Evolutionary conservation across 2,113 vertebrate genomes (phyloP).

Genomic region (Micronycteris hirsuta): DNA sequence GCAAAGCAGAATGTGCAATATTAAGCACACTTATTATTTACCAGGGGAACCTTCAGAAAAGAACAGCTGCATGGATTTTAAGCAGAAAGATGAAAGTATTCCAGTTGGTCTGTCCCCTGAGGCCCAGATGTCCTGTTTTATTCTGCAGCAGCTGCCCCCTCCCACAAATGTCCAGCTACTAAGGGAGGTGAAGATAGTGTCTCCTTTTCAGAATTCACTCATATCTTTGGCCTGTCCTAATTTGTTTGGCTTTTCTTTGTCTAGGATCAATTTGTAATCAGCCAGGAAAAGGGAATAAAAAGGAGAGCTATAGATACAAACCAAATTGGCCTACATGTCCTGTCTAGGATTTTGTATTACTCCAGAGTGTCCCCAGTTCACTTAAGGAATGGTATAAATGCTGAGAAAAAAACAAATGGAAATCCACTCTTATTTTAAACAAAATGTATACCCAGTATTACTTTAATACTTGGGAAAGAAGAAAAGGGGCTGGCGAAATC

Average conservation of each 20-base stretch:
- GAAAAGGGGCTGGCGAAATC: not conserved
- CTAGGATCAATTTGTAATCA: constrained; percentile 26
- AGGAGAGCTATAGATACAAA: not conserved
- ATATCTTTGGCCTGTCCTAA: not conserved
- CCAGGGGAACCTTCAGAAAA: not conserved
- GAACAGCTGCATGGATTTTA: not conserved
- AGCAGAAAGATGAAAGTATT: not conserved
- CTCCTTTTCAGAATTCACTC: not conserved
- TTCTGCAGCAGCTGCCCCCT: not conserved
- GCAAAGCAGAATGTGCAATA: not conserved
- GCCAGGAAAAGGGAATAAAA: not conserved
- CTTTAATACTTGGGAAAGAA: not conserved
- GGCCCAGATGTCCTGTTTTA: not conserved
- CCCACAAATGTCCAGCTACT: not conserved
- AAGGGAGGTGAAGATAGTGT: not conserved
- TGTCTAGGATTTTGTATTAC: not conserved
- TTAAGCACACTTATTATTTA: not conserved
- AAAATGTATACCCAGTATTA: not conserved
- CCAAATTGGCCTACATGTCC: not conserved
- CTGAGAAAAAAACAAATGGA: not conserved
- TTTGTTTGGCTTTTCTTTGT: not conserved
- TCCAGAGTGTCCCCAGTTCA: not conserved
- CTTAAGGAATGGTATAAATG: not conserved
- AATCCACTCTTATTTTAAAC: not conserved
- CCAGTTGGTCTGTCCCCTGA: not conserved